These are phyloP conservation scores for Triplophysa tibetana DNA, from an alignment of 2,113 vertebrate species.

Conservation along the genomic window DNA sequence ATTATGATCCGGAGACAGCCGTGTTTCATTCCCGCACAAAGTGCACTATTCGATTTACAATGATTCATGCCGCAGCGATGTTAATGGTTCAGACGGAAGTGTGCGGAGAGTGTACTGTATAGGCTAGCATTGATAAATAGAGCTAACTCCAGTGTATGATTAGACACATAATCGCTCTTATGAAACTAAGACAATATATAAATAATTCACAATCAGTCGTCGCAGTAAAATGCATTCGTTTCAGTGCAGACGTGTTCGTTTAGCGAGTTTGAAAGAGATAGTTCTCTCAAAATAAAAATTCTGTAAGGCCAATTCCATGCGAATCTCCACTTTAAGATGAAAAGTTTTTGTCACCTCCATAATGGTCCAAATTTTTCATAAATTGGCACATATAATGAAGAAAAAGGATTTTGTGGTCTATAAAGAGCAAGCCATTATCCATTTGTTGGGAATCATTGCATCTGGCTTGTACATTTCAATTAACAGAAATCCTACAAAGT, in stretches of 20 bases:
- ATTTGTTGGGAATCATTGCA: no score
- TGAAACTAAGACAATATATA: neutral
- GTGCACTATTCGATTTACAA: slow-evolving; percentile 46
- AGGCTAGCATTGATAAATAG: slow-evolving; percentile 13
- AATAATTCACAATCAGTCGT: neutral
- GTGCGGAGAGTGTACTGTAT: slow-evolving; percentile 16
- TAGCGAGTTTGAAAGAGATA: no score
- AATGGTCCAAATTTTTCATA: no score
- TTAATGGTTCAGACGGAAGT: slow-evolving; percentile 43
- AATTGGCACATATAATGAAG: no score
- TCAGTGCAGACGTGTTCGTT: neutral
- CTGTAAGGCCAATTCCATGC: no score
- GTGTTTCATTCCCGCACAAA: slow-evolving; percentile 44
- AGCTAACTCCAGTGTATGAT: slow-evolving; percentile 16
- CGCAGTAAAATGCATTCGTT: neutral
- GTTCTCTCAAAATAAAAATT: no score
- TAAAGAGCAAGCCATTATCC: no score
- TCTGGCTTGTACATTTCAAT: no score
- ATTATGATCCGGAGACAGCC: slow-evolving; percentile 42
- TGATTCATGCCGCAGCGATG: slow-evolving; percentile 24
- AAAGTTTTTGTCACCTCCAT: no score
- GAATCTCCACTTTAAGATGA: no score
- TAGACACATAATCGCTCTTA: neutral
- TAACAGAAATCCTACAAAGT: no score
- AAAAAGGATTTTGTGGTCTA: no score